Base-by-base conservation (phyloP, 2,888 invertebrate genomes). In the Chesias legatella region DNA sequence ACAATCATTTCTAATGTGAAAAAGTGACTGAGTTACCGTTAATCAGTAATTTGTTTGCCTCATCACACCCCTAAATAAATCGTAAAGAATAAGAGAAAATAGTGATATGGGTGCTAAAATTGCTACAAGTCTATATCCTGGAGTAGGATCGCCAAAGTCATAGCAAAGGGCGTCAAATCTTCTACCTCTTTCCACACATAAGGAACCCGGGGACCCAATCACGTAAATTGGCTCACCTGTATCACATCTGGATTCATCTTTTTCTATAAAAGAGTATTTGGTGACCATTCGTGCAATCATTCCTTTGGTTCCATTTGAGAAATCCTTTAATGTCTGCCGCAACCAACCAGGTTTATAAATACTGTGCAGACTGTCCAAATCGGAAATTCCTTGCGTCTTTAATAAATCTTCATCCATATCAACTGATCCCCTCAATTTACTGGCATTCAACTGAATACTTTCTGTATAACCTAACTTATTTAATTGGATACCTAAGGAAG, bases 21-120 rank as follows among this genome's bases (percentile, higher is more conserved):
- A 22, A 22, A 39, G 10, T 37, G n/a, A 7, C 6, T 1, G 1
- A 22, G 22, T 17, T 17, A 3, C 5, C 13, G 25, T 13, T 22
- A 29, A 36, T 57, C 49, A 78, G 53, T 63, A 66, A 51, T 72
- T 74, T 10, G 73, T 74, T 48, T 84, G 82, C 49, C 82, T 70
- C 23, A 86, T 70, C n/a, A 83, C 81, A 37, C 83, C 75, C 49
- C 79, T 84, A 48, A 86, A 84, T 35, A 84, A 67, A 59, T 85
- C 84, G 37, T 80, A 85, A 10, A 88, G 66, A 47, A 85, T 82
- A 3, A 88, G 66, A 1, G 78, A 70, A 48, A 86, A 86, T 10
- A 88, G 60, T 7, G 73, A 75, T 7, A 81, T 63, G 0, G 85
- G 79, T 1, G 82, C 83, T 20, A 81, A 10, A n/a, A 86, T 73